These are phyloP conservation scores for Atta colombica DNA, from an alignment of 1,140 invertebrate genomes.

Conservation along the genomic window DNA sequence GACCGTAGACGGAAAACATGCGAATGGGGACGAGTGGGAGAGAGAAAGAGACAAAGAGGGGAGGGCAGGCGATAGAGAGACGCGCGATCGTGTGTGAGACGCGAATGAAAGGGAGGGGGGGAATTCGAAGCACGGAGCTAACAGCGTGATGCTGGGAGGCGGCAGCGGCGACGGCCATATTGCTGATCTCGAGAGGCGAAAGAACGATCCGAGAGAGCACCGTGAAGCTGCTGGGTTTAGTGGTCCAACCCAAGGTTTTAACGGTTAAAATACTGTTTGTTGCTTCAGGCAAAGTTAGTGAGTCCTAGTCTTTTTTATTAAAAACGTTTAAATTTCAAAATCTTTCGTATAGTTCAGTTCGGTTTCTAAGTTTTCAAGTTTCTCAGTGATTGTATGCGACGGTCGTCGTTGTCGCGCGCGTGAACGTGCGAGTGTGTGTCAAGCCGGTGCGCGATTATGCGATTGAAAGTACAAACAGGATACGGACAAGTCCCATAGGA, in stretches of 20 bases:
- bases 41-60: constrained; percentile 40
- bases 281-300: constrained; percentile 4
- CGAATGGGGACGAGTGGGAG: constrained; percentile 57
- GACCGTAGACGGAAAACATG: constrained; percentile 64
- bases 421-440: constrained; percentile 41
- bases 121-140: constrained; percentile 71
- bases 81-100: constrained; percentile 56
- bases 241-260: constrained; percentile 80
- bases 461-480: not conserved
- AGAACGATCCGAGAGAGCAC: constrained; percentile 85
- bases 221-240: constrained; percentile 83
- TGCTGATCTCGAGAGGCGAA: constrained; percentile 85
- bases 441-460: constrained; percentile 38
- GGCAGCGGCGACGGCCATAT: constrained; percentile 83
- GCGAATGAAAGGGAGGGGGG: constrained; percentile 74
- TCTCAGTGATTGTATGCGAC: constrained; percentile 39
- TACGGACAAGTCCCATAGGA: not conserved
- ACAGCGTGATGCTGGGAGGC: constrained; percentile 84
- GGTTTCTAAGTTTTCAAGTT: constrained; percentile 18
- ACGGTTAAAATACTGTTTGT: constrained; percentile 71
- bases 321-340: not conserved
- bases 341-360: not conserved
- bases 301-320: constrained; percentile 1
- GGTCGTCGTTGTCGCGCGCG: constrained; percentile 35
- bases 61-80: constrained; percentile 46